phyloP scores from a whole-genome alignment of 37 sponge, comb jelly and placozoan genomes.

The Crambe crambe region DNA sequence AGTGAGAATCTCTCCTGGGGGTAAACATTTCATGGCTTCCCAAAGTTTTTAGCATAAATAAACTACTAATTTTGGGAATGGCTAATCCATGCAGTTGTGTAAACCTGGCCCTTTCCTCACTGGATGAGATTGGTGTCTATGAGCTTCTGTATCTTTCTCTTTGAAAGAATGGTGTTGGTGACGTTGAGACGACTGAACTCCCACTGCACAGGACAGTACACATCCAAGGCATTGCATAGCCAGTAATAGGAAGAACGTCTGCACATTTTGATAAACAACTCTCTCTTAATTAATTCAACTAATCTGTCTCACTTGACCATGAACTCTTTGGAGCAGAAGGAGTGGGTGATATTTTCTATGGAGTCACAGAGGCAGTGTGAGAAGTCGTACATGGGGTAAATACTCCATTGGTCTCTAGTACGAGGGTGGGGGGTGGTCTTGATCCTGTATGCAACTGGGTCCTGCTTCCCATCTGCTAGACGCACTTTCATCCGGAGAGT shows the following conservation, averaged over 20 bases:
- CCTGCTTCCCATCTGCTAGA: constrained; percentile 96
- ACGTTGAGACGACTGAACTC: constrained; percentile 95
- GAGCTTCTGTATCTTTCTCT: constrained; percentile 91
- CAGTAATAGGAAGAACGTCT: constrained; percentile 98
- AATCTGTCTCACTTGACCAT: constrained; percentile 91
- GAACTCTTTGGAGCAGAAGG: constrained; percentile 99
- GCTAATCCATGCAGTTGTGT: constrained; percentile 6
- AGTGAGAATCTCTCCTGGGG: not conserved
- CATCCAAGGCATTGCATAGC: constrained; percentile 96
- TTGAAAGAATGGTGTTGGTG: constrained; percentile 86
- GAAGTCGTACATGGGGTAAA: constrained; percentile 99
- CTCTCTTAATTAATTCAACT: no score
- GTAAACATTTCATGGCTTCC: not conserved
- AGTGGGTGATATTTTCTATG: constrained; percentile 97
- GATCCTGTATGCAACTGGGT: constrained; percentile 99
- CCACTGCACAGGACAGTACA: constrained; percentile 99
- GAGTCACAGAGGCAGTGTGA: constrained; percentile 99
- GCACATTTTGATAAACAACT: not conserved
- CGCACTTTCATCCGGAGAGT: constrained; percentile 92
- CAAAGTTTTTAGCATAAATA: no score
- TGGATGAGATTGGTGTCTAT: constrained; percentile 79
- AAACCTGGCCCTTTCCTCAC: constrained; percentile 33
- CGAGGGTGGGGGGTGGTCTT: constrained; percentile 90
- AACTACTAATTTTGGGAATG: not conserved
- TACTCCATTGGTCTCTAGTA: constrained; percentile 87